Base-by-base conservation (phyloP, 2,888 invertebrate genomes). In the Priocnemis perturbator region DNA sequence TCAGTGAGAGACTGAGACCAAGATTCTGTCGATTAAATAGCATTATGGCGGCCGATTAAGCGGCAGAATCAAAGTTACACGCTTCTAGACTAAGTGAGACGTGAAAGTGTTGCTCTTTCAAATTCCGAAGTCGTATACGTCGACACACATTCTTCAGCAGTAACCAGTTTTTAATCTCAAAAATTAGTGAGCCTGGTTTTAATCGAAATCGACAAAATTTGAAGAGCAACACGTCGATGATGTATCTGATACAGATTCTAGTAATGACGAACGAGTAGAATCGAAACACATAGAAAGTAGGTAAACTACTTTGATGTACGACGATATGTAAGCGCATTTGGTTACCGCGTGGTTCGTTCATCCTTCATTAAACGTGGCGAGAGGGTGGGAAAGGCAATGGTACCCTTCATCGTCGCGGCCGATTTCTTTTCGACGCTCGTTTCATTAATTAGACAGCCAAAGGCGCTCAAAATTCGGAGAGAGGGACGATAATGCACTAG, bases 231-330 rank as follows among this genome's bases (percentile, higher is more conserved):
- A 4, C n/a, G 50, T n/a, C 17, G 19, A 59, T 21, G n/a, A 64
- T 37, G 30, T 37, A 58, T 23, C 30, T 48, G 23, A 59, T 59
- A 52, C 9, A 60, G 45, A 60, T 44, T 37, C 48, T 48, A 17
- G 26, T 63, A 75, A 77, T 72, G 73, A 75, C 64, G 70, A 73
- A 73, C 66, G 71, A 77, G 69, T 71, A 68, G 45, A 75, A 61
- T 68, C 62, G 55, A 72, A 61, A 77, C 60, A 69, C 59, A 67
- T 21, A 74, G 37, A 37, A 63, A 74, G 55, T 66, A 69, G 61
- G 47, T 65, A 67, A 55, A 67, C 65, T 74, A 78, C 68, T 69
- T 65, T 53, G 60, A 69, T 60, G 21, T 63, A 58, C 70, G 63
- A 69, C 59, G 37, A 37, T 26, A 75, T 44, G 21, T 59, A 78